Percentiles rank a stretch among this genome's conserved stretches.
Evolutionary conservation across 2,113 vertebrate genomes (phyloP).

Genomic region (Corythaixoides concolor): DNA sequence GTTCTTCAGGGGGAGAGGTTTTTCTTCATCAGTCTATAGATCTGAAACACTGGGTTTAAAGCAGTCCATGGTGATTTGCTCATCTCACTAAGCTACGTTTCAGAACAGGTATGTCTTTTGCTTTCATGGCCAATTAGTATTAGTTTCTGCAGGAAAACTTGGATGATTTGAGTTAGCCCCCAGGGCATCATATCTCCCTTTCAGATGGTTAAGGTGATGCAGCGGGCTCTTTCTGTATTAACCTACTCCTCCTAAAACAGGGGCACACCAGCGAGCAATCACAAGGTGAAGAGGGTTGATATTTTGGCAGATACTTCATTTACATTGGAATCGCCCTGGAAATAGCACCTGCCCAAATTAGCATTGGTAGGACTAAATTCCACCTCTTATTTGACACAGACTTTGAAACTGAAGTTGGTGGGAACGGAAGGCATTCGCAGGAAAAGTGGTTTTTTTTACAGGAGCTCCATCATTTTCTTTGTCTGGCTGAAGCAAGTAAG

Average conservation of each 20-base stretch:
- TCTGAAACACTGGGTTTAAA: background rate
- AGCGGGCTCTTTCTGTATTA: background rate
- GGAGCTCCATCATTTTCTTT: background rate
- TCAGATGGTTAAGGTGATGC: background rate
- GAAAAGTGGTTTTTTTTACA: background rate
- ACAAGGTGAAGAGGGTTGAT: background rate
- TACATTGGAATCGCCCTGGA: background rate
- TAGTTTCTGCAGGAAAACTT: background rate
- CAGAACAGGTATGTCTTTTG: background rate
- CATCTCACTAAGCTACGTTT: background rate
- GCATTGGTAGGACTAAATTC: background rate
- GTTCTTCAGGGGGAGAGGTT: background rate
- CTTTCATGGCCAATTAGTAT: background rate
- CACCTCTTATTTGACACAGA: background rate
- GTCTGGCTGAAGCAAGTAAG: background rate
- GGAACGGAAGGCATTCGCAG: background rate
- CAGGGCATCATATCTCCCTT: background rate
- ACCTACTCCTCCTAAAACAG: background rate
- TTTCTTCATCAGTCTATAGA: background rate
- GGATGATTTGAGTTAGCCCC: background rate
- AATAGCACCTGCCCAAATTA: background rate
- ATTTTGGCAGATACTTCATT: background rate
- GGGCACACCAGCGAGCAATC: background rate
- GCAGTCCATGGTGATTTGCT: background rate
- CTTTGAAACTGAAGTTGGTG: background rate